Evolutionary conservation across 2,797 vertebrate species (phyloP), one percentile per base, ranked within the genome.

Genomic region (Prionace glauca): DNA sequence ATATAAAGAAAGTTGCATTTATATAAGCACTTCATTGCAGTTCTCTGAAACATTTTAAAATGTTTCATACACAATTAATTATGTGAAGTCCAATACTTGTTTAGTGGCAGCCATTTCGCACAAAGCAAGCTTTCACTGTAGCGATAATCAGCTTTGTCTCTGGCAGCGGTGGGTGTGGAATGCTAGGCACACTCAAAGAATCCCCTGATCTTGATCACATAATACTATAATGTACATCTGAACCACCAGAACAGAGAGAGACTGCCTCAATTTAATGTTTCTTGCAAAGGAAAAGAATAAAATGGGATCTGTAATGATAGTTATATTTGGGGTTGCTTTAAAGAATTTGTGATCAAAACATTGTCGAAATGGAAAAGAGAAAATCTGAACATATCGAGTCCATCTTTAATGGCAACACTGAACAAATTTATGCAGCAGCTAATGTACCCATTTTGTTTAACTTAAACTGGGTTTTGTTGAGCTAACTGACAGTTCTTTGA

Each of bases 401-500:
- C 20, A 65, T 26, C 20, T 69, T 22, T 65, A 41, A 4, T 67
- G 69, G 26, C 36, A 67, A 10, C 3, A 36, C 41, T 92, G 18
- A 92, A 41, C 90, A 69, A 36, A 92, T 69, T 92, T 92, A 67
- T 92, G 62, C n/a, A 12, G 65, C n/a, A 92, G 90, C n/a, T 41
- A 69, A 56, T 11, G 0, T 36, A 67, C 20, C n/a, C 1, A 92
- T 22, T 92, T 36, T 36, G 2, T 20, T 10, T n/a, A 24, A 92
- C 10, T 74, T 69, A 95, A 67, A 50, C 12, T 65, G 36, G 74
- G 69, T 95, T 77, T 50, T 95, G 41, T 50, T 60, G 60, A 87
- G 95, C 86, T 96, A 56, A 92, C 77, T 96, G 96, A 96, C 90
- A 92, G 65, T 92, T 69, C 91, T 96, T 96, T 95, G 56, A 96